Evolutionary conservation across 2,888 invertebrate genomes (phyloP).

Genomic region (Caenorhabditis sp.): DNA sequence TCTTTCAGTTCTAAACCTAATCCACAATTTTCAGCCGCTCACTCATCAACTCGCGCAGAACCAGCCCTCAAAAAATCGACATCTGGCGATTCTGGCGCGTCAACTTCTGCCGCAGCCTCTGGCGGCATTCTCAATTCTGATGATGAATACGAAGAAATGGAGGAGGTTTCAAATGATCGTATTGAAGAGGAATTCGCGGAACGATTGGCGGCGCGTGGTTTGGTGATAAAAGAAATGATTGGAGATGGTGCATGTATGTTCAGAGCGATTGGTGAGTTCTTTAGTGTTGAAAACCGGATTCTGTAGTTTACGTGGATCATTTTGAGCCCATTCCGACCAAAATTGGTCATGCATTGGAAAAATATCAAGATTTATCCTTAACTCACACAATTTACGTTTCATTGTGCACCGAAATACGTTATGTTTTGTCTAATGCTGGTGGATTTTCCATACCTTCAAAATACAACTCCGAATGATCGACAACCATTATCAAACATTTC

Average conservation of each 20-base stretch:
- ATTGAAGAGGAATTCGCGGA: conserved; percentile 80
- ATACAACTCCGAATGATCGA: too few relatives aligned
- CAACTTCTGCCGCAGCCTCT: background rate
- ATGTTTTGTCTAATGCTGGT: too few relatives aligned
- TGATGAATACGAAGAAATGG: conserved; percentile 21
- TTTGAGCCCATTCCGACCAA: too few relatives aligned
- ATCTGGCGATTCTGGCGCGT: background rate
- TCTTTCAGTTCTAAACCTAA: background rate
- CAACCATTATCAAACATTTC: too few relatives aligned
- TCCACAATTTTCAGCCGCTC: background rate
- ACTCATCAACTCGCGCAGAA: background rate
- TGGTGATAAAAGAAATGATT: conserved; percentile 82
- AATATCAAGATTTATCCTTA: too few relatives aligned
- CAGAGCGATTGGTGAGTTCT: conserved; percentile 78
- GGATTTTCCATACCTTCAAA: too few relatives aligned
- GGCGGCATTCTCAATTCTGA: conserved; percentile 10
- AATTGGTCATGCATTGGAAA: too few relatives aligned
- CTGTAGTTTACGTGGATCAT: too few relatives aligned
- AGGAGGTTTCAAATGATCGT: background rate
- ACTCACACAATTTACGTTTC: too few relatives aligned
- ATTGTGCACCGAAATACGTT: too few relatives aligned
- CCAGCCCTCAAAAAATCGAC: background rate
- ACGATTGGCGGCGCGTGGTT: conserved; percentile 80
- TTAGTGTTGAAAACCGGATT: too few relatives aligned
- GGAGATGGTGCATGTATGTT: conserved; percentile 90